These are phyloP conservation scores for Naja naja DNA, from an alignment of 2,113 vertebrate species.

Conservation along the genomic window DNA sequence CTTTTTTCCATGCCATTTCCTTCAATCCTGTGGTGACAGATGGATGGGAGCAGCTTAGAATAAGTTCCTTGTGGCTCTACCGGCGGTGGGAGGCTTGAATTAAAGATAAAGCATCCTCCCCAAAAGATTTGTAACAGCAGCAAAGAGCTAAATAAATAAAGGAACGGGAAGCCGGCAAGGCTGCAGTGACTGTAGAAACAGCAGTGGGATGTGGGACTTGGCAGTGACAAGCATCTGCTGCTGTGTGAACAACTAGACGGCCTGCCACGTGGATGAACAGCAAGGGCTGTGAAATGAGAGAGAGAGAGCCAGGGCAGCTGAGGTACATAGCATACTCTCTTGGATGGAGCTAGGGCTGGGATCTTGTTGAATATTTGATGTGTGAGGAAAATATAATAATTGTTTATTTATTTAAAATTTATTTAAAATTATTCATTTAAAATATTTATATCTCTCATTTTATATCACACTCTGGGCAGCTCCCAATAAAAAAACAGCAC, in stretches of 20 bases:
- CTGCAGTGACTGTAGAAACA: conserved; percentile 11
- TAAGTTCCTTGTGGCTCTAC: not conserved
- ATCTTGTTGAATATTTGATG: not conserved
- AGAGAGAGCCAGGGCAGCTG: not conserved
- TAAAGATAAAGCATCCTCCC: conserved; percentile 18
- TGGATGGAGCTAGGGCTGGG: not conserved
- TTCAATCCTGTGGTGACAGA: not conserved
- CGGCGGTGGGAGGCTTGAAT: not conserved
- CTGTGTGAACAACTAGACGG: conserved; percentile 16
- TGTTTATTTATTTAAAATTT: not conserved
- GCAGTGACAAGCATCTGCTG: conserved; percentile 9
- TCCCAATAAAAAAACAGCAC: not conserved
- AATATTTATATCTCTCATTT: not conserved
- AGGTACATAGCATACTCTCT: not conserved
- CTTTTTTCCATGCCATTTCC: not conserved
- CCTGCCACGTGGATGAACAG: conserved; percentile 20
- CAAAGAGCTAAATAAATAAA: conserved; percentile 22
- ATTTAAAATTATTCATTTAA: not conserved
- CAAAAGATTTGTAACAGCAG: conserved; percentile 24
- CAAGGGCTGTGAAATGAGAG: not conserved
- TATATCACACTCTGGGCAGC: not conserved
- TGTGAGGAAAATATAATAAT: not conserved
- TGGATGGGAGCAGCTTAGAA: not conserved
- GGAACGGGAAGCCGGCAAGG: not conserved
- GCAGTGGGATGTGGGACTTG: conserved; percentile 23